Conservation (phyloP, 2,113 vertebrate genomes). For the Vanacampus margaritifer region DNA sequence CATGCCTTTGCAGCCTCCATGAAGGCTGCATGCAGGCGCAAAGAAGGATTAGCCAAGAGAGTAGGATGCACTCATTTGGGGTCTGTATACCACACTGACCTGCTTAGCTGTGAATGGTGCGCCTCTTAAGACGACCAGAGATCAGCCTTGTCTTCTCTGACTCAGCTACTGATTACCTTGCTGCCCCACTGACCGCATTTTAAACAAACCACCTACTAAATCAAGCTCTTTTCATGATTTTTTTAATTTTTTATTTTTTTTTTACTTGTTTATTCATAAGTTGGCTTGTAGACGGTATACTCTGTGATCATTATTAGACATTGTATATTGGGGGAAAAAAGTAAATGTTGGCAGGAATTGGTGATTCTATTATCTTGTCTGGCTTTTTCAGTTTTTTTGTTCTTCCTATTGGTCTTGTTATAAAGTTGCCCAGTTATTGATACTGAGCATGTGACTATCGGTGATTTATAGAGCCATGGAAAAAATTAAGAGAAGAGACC, state of each 20-base stretch:
- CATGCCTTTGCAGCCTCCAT: constrained; percentile 17
- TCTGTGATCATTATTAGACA: neutral
- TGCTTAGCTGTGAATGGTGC: constrained; percentile 54
- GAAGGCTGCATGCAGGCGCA: constrained; percentile 4
- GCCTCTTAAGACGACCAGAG: constrained; percentile 33
- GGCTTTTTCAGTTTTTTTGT: neutral
- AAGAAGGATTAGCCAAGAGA: constrained; percentile 53
- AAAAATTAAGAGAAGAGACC: too few species aligned
- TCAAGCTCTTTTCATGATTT: neutral
- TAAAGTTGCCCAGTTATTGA: constrained; percentile 13
- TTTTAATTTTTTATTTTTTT: too few species aligned
- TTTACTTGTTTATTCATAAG: neutral
- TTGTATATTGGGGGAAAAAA: neutral
- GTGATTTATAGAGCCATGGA: too few species aligned
- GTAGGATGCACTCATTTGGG: constrained; percentile 50
- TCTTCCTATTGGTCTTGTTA: constrained; percentile 1
- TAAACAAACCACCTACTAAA: neutral
- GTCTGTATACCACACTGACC: constrained; percentile 58
- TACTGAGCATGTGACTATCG: neutral
- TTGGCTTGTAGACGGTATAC: neutral
- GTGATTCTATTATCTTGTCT: neutral
- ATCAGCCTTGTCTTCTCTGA: constrained; percentile 36
- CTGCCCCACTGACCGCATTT: neutral
- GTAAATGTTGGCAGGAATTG: neutral
- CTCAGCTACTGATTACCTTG: constrained; percentile 16